Conservation (phyloP, 2,797 vertebrate genomes). For the Arnoldichthys spilopterus region DNA sequence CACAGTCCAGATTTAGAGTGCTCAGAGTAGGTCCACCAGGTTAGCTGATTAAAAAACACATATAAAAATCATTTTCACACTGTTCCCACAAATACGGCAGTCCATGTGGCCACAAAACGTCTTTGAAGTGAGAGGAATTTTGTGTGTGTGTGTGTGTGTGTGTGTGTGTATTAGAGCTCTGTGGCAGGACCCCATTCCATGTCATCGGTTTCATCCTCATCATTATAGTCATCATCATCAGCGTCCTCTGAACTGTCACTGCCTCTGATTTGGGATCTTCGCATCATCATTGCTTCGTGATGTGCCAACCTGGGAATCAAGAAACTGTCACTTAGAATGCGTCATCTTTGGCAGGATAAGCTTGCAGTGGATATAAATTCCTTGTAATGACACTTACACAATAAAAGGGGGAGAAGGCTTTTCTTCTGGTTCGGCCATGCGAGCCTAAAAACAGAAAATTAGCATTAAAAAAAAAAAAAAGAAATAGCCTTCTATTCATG, state of each 20-base stretch:
- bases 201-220: conserved; percentile 74
- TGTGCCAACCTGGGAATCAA: conserved; percentile 80
- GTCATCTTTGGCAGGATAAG: background rate
- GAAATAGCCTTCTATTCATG: background rate
- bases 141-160: no score
- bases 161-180: conserved; percentile 81
- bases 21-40: conserved; percentile 27
- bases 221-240: conserved; percentile 66
- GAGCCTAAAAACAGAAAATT: conserved; percentile 66
- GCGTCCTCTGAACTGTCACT: conserved; percentile 84
- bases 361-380: background rate
- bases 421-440: conserved; percentile 60
- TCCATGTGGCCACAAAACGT: conserved; percentile 1
- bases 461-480: background rate
- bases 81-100: conserved; percentile 10
- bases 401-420: conserved; percentile 68
- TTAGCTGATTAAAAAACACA: conserved; percentile 3
- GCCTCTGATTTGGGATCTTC: conserved; percentile 86
- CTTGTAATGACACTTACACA: conserved; percentile 71
- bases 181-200: conserved; percentile 94
- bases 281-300: conserved; percentile 82
- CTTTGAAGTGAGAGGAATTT: background rate
- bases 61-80: conserved; percentile 19
- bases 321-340: background rate
- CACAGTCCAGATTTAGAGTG: conserved; percentile 27